Conservation (phyloP, 2,888 invertebrate genomes). For the Omphaloscelis lunosa region DNA sequence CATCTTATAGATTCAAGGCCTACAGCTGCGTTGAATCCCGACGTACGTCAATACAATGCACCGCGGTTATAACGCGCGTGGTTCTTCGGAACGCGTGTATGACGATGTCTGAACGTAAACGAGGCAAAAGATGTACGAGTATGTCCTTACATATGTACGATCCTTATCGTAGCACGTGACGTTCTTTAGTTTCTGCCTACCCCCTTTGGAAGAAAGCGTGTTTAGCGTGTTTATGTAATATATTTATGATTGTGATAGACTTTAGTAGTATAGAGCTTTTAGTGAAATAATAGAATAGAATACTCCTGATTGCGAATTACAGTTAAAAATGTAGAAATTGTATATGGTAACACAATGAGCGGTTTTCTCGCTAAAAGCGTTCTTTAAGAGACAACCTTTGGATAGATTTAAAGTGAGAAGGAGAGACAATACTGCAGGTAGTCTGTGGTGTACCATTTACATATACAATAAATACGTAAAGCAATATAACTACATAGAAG, state of each 20-base stretch:
- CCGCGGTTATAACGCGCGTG: not conserved
- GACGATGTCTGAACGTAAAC: not conserved
- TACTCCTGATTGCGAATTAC: not conserved
- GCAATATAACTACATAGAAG: too few relatives aligned
- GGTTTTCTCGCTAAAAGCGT: not conserved
- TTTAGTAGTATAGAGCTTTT: not conserved
- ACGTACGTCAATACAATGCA: conserved; percentile 42
- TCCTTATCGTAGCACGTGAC: not conserved
- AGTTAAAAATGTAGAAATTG: not conserved
- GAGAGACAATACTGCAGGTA: not conserved
- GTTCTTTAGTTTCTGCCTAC: too few relatives aligned
- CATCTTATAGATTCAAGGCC: conserved; percentile 50
- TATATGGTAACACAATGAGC: not conserved
- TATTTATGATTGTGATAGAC: not conserved
- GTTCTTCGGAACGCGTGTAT: not conserved
- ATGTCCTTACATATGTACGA: too few relatives aligned
- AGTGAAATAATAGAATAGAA: not conserved
- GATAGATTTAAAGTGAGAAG: not conserved
- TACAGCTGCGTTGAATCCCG: conserved; percentile 36
- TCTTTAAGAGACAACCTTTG: not conserved
- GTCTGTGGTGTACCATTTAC: not conserved
- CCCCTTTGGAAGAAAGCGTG: not conserved
- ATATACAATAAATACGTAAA: not conserved
- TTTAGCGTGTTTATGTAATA: not conserved
- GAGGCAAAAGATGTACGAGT: not conserved